phyloP scores from a whole-genome alignment of 37 sponge, comb jelly and placozoan species.

The Cladorhizidae sp. region DNA sequence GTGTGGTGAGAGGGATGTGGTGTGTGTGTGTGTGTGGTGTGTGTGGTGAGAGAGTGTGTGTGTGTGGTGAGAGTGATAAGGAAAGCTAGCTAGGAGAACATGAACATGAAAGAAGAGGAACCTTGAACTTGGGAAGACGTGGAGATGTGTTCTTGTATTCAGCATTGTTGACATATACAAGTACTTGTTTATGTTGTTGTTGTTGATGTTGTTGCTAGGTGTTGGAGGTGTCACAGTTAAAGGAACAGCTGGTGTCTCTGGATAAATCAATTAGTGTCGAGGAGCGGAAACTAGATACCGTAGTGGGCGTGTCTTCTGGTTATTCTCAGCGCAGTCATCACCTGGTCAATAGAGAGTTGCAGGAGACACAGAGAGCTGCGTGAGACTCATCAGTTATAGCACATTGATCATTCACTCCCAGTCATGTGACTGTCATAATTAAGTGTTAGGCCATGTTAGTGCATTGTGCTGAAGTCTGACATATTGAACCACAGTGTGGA shows the following conservation, averaged over 20 bases:
- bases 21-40: background rate
- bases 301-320: background rate
- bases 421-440: too few species aligned
- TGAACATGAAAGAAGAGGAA: too few species aligned
- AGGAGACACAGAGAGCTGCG: constrained; percentile 50
- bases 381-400: constrained; percentile 35
- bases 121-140: too few species aligned
- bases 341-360: constrained; percentile 61
- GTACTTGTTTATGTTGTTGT: background rate
- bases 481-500: too few species aligned
- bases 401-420: too few species aligned
- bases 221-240: constrained; percentile 25
- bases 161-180: too few species aligned
- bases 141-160: background rate
- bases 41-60: too few species aligned
- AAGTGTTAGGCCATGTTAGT: too few species aligned
- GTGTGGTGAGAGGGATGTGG: background rate
- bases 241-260: constrained; percentile 40
- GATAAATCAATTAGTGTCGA: constrained; percentile 53
- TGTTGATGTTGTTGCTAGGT: background rate
- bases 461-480: too few species aligned
- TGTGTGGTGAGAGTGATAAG: too few species aligned
- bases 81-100: too few species aligned
- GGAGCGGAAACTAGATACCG: constrained; percentile 39
- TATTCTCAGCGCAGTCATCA: constrained; percentile 41